Base-by-base conservation (phyloP, 2,113 vertebrate species). In the Machaerirhynchus nigripectus region DNA sequence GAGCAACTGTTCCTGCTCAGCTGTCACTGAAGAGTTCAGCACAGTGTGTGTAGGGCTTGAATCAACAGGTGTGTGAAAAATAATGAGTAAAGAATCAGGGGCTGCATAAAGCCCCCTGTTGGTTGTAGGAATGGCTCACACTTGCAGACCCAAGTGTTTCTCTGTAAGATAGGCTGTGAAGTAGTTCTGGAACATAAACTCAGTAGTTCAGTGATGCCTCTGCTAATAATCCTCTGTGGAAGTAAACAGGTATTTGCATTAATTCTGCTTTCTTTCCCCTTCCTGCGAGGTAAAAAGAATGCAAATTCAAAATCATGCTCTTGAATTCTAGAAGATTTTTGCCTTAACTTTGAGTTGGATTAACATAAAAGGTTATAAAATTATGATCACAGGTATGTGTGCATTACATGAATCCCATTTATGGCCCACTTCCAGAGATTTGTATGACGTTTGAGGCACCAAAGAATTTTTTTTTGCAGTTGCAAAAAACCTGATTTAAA, bases 361-460 rank as follows among this genome's bases (percentile, higher is more conserved):
- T 83, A 77, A 90, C 10, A 3, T 53, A 20, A 81, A 90, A 84
- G 90, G 92, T 87, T 87, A 74, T 78, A 94, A 96, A 97, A 96
- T 92, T 97, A 96, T 97, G 95, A 96, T 96, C 95, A 95, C 92
- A 96, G 91, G 55, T 92, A 61, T 78, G 61, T 94, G 89, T 97
- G 91, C 81, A 89, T 84, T 87, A 92, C 90, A 84, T 93, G 27
- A 78, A 57, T 64, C 87, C 31, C 1, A 8, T 26, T 78, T 46
- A 35, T 89, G 61, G 55, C 78, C 73, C 37, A 16, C 40, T 82
- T 96, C 42, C 56, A 60, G 52, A 90, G 67, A 57, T 92, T 19
- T 44, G 8, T 76, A 22, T 60, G 27, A 91, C 9, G 8, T 75
- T 64, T 59, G 63, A 86, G 92, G 92, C 95, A 97, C 96, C 96